Evolutionary conservation across 2,888 invertebrate genomes (phyloP), one percentile per base, ranked within the genome.

Genomic region (Monoplex corrugatus): DNA sequence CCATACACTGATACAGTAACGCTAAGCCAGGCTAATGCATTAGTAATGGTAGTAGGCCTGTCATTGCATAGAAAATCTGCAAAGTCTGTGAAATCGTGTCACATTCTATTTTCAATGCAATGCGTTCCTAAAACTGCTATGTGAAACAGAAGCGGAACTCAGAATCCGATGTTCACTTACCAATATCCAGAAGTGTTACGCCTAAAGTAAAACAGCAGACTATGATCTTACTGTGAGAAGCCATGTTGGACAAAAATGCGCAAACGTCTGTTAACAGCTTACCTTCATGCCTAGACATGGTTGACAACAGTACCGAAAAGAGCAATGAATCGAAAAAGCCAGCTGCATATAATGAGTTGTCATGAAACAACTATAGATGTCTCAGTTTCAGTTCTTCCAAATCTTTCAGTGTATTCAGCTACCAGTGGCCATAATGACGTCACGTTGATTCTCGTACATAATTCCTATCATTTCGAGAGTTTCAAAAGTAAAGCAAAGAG

Each of bases 281-380:
- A 96, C 96, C 96, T 97, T 98, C 98, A 98, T 98, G 98, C 97
- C 98, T 98, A 97, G 98, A 98, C 98, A 98, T 98, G 28, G 63
- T 78, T 50, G 50, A 57, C 84, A 45, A 50, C 38, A 84, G 32
- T 45, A 38, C 8, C 32, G 50, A 57, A 57, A 3, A 40, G 44
- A 83, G 45, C 32, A 43, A 43, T 68, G 83, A 83, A 23, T 32
- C 43, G 50, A 87, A 80, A 57, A 50, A 19, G 45, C 23, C 45
- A 78, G 43, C 50, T 68, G 86, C 68, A 72, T 57, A 38, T 19
- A 50, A 57, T 86, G 43, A 3, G 78, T 28, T 6, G 43, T 40
- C 80, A 45, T 57, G 43, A 40, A 50, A 87, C 44, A 44, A 87
- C 63, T 63, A 57, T 45, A 72, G 85, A 43, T 75, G 78, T 75